phyloP scores from a whole-genome alignment of 2,888 invertebrate species.

The Linyphia triangularis region DNA sequence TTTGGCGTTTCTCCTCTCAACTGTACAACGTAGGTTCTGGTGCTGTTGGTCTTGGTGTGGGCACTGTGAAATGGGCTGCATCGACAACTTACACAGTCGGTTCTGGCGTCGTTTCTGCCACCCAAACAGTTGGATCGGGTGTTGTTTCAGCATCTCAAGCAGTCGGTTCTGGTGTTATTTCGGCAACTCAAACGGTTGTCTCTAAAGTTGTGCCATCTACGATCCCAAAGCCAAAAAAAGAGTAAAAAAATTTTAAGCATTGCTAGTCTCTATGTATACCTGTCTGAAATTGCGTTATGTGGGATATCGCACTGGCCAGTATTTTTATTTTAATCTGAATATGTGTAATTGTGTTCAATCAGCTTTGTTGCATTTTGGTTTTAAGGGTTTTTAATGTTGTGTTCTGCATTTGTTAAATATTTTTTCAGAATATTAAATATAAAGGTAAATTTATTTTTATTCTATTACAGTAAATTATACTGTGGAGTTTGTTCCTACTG shows the following conservation, averaged over 20 bases:
- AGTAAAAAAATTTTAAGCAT: constrained; percentile 7
- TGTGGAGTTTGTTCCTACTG: neutral
- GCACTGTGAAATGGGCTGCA: constrained; percentile 71
- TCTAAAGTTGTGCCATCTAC: constrained; percentile 60
- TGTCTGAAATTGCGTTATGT: constrained; percentile 1
- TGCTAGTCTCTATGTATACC: constrained; percentile 15
- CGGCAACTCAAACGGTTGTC: constrained; percentile 57
- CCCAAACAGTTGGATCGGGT: constrained; percentile 56
- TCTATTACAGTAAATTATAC: neutral
- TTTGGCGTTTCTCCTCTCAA: constrained; percentile 63
- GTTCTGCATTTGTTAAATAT: constrained; percentile 17
- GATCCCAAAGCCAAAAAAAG: constrained; percentile 62
- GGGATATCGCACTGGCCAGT: constrained; percentile 33
- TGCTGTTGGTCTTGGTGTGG: constrained; percentile 66
- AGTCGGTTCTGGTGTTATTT: constrained; percentile 61
- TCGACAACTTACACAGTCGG: constrained; percentile 67
- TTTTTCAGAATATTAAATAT: neutral
- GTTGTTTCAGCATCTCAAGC: constrained; percentile 51
- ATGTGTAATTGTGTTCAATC: constrained; percentile 10
- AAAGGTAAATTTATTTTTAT: neutral
- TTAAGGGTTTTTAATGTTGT: neutral
- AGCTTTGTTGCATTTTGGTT: neutral
- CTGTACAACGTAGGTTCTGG: constrained; percentile 64
- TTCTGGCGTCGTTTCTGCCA: constrained; percentile 54
- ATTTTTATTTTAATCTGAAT: constrained; percentile 28